phyloP scores from a whole-genome alignment of 2,797 vertebrate genomes.

The Sarcoramphus papa region DNA sequence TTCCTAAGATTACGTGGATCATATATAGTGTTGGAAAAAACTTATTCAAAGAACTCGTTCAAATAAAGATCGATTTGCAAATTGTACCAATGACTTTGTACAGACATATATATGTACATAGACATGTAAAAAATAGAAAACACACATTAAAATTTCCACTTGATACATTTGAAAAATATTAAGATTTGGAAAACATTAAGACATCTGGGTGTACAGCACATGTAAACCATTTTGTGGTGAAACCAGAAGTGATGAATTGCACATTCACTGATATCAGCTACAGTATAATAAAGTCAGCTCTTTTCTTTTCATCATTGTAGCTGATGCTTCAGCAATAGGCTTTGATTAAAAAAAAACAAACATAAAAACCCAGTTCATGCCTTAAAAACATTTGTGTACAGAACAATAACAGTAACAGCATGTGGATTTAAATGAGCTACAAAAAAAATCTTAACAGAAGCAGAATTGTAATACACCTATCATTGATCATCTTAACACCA shows the following conservation, averaged over 20 bases:
- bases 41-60: slow-evolving; percentile 51
- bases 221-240: slow-evolving; percentile 57
- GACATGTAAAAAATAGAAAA: slow-evolving; percentile 56
- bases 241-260: slow-evolving; percentile 62
- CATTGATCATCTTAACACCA: neutral
- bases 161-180: slow-evolving; percentile 23
- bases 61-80: slow-evolving; percentile 54
- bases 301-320: neutral
- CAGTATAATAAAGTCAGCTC: slow-evolving; percentile 10
- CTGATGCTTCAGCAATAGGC: neutral
- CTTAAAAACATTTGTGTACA: neutral
- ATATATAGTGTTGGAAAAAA: slow-evolving; percentile 10
- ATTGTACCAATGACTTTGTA: slow-evolving; percentile 36
- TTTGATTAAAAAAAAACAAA: neutral
- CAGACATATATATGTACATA: slow-evolving; percentile 52
- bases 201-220: slow-evolving; percentile 33
- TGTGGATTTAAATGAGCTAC: slow-evolving; percentile 40
- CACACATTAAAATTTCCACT: slow-evolving; percentile 25
- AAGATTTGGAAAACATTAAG: slow-evolving; percentile 52
- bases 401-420: slow-evolving; percentile 13
- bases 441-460: neutral
- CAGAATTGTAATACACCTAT: neutral
- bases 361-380: neutral
- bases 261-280: slow-evolving; percentile 37
- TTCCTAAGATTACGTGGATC: neutral